A percentile compares a stretch with the other conserved stretches of the same genome.
Conservation (phyloP, 2,888 invertebrate genomes). For the Trisateles emortualis region DNA sequence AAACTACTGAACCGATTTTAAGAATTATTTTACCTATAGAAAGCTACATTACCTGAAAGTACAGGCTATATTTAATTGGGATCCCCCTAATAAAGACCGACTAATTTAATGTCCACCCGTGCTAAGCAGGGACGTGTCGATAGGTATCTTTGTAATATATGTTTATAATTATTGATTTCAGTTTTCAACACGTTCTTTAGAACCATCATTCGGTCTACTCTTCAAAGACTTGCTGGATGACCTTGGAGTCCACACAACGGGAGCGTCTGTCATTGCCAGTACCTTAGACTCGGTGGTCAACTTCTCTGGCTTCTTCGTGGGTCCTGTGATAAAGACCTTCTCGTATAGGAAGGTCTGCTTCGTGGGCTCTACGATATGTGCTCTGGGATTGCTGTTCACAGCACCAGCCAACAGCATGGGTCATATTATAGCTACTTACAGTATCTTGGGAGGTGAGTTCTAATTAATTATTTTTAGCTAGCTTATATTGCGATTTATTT, state of each 20-base stretch:
- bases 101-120: too few species aligned
- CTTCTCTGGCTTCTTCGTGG: constrained; percentile 92
- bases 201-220: constrained; percentile 93
- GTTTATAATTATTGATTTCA: constrained; percentile 69
- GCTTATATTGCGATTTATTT: constrained; percentile 2
- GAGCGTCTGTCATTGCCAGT: constrained; percentile 92
- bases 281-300: constrained; percentile 92
- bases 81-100: too few species aligned
- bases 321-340: constrained; percentile 91
- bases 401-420: constrained; percentile 90
- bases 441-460: constrained; percentile 91
- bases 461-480: neutral
- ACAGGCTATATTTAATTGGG: too few species aligned
- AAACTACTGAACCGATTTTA: too few species aligned
- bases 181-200: constrained; percentile 93
- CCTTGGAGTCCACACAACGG: constrained; percentile 91
- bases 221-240: constrained; percentile 91
- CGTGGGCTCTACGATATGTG: constrained; percentile 89
- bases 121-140: too few species aligned
- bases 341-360: constrained; percentile 91
- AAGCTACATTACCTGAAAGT: too few species aligned
- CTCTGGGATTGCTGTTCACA: constrained; percentile 89
- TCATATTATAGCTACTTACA: constrained; percentile 90
- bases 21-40: too few species aligned
- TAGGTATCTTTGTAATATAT: neutral